Percentiles rank a stretch among this genome's conserved stretches.
phyloP scores from a whole-genome alignment of 2,797 vertebrate species.

The Melanotaenia pygmaea region DNA sequence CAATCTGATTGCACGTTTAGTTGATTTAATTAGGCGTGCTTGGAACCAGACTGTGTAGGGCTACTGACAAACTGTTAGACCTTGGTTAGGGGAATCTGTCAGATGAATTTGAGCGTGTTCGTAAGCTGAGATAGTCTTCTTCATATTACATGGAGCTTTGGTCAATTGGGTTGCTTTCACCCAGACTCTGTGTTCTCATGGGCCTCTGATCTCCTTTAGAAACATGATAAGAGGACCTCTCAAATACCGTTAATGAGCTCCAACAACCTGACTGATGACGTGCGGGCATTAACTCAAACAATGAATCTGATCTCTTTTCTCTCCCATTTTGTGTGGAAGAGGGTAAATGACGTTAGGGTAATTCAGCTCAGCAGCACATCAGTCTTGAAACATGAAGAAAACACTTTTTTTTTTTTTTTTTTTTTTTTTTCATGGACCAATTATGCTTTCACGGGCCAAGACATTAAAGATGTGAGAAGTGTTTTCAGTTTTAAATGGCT shows the following conservation, averaged over 20 bases:
- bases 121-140: constrained; percentile 46
- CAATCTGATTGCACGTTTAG: constrained; percentile 66
- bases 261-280: constrained; percentile 58
- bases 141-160: constrained; percentile 59
- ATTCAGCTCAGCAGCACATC: constrained; percentile 10
- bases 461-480: background rate
- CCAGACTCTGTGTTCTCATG: constrained; percentile 47
- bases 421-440: background rate
- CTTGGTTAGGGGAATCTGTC: constrained; percentile 34
- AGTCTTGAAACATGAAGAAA: constrained; percentile 16
- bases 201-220: constrained; percentile 47
- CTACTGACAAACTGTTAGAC: constrained; percentile 65
- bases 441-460: background rate
- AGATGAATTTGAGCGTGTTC: constrained; percentile 22
- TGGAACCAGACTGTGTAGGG: constrained; percentile 41
- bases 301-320: constrained; percentile 13
- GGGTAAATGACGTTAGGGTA: constrained; percentile 13
- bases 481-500: background rate
- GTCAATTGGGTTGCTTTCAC: constrained; percentile 53
- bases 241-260: constrained; percentile 64
- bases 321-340: constrained; percentile 5
- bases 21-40: constrained; percentile 73
- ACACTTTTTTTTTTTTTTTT: background rate
- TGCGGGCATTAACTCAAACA: constrained; percentile 49
- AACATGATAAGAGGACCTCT: constrained; percentile 53